Evolutionary conservation across 2,797 vertebrate species (phyloP).

Genomic region (Melanotaenia nigrans): DNA sequence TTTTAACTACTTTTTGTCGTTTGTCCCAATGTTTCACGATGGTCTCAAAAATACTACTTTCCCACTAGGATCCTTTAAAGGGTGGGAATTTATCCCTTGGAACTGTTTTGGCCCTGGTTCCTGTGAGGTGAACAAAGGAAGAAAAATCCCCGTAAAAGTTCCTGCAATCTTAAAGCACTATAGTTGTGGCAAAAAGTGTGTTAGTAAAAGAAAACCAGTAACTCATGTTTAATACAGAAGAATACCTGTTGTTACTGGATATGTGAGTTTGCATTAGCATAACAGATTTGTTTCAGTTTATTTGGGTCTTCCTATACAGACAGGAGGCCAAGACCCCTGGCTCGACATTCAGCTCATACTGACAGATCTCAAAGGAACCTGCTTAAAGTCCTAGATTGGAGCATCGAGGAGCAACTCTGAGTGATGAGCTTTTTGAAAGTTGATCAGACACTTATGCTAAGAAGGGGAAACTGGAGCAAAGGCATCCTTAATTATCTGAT

Average conservation of each 20-base stretch:
- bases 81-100: background rate
- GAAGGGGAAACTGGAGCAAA: constrained; percentile 84
- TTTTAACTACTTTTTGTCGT: no score
- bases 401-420: constrained; percentile 60
- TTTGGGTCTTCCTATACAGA: constrained; percentile 23
- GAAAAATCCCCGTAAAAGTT: background rate
- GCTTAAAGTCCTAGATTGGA: constrained; percentile 40
- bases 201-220: background rate
- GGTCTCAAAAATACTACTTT: no score
- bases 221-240: background rate
- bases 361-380: constrained; percentile 39
- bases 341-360: constrained; percentile 8
- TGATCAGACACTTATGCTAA: constrained; percentile 85
- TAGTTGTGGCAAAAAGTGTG: background rate
- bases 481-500: constrained; percentile 84
- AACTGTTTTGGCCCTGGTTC: background rate
- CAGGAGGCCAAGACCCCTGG: constrained; percentile 39
- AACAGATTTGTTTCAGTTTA: constrained; percentile 14
- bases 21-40: no score
- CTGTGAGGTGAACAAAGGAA: background rate
- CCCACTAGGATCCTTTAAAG: no score
- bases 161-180: background rate
- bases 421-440: constrained; percentile 85
- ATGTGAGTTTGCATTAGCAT: background rate
- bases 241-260: background rate